A percentile compares a stretch with the other conserved stretches of the same genome.
These are phyloP conservation scores for Calosoma granatense DNA, from an alignment of 1,140 invertebrate genomes.

Conservation along the genomic window DNA sequence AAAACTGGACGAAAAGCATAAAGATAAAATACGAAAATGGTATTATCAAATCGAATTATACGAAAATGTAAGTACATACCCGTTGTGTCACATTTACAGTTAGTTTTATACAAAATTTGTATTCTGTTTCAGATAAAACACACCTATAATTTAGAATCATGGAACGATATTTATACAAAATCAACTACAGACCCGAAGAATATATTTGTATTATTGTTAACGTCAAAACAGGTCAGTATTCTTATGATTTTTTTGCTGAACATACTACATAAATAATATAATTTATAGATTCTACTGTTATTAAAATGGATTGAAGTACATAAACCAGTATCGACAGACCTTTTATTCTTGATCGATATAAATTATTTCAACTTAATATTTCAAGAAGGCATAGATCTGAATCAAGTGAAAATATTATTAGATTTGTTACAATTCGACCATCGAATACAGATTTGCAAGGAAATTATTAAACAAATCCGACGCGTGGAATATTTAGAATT, in stretches of 20 bases:
- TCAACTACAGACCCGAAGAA: constrained; percentile 33
- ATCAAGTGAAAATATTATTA: constrained; percentile 37
- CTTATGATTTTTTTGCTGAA: constrained; percentile 14
- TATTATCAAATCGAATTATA: constrained; percentile 40
- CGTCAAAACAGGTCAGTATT: constrained; percentile 17
- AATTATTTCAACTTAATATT: constrained; percentile 38
- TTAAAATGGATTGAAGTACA: constrained; percentile 19
- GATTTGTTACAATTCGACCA: constrained; percentile 39
- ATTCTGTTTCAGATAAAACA: constrained; percentile 22
- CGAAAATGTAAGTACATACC: constrained; percentile 35
- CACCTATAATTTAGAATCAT: constrained; percentile 30
- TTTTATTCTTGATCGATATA: constrained; percentile 30
- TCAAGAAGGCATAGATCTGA: constrained; percentile 31
- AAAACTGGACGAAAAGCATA: constrained; percentile 11
- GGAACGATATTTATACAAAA: constrained; percentile 37
- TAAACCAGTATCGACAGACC: constrained; percentile 14
- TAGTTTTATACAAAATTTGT: constrained; percentile 37
- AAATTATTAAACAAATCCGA: constrained; percentile 48
- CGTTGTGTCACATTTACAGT: constrained; percentile 33
- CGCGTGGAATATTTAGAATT: constrained; percentile 51
- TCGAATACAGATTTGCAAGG: constrained; percentile 47
- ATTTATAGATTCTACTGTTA: constrained; percentile 21
- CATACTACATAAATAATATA: constrained; percentile 5
- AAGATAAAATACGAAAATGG: constrained; percentile 29
- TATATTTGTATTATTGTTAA: constrained; percentile 29